Evolutionary conservation across 2,113 vertebrate species (phyloP).

Genomic region (Muscicapa adusta): DNA sequence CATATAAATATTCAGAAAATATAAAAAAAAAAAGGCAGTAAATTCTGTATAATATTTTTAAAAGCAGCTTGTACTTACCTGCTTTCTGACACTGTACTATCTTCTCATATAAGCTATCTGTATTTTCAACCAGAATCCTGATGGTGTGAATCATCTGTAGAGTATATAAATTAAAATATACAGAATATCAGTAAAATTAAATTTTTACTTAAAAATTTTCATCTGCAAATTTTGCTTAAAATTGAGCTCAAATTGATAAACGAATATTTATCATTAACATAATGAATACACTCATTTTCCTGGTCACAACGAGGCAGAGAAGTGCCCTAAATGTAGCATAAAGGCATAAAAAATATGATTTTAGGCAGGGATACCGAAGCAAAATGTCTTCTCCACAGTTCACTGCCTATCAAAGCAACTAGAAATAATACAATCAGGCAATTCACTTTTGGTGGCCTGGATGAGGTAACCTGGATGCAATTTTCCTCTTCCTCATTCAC

Average conservation of each 20-base stretch:
- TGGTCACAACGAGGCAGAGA: background rate
- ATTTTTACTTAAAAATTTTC: background rate
- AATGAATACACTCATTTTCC: background rate
- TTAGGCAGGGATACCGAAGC: background rate
- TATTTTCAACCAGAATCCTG: constrained; percentile 85
- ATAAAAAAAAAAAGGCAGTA: background rate
- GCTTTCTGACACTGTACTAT: constrained; percentile 92
- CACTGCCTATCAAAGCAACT: background rate
- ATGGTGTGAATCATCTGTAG: constrained; percentile 93
- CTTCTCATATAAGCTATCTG: constrained; percentile 84
- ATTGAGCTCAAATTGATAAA: background rate
- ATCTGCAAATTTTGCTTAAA: background rate
- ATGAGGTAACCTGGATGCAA: background rate
- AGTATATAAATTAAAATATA: constrained; percentile 22
- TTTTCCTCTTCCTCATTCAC: background rate
- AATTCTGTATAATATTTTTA: background rate
- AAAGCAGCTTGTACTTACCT: constrained; percentile 63
- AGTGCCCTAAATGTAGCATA: background rate
- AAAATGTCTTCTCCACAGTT: background rate
- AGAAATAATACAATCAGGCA: background rate
- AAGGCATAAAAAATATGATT: background rate
- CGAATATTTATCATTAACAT: background rate
- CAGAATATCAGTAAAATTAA: background rate
- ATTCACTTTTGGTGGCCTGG: background rate
- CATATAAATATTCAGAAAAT: background rate